Percentiles rank a stretch among this genome's conserved stretches.
phyloP scores from a whole-genome alignment of 2,888 invertebrate species.

The Cerceris rybyensis region DNA sequence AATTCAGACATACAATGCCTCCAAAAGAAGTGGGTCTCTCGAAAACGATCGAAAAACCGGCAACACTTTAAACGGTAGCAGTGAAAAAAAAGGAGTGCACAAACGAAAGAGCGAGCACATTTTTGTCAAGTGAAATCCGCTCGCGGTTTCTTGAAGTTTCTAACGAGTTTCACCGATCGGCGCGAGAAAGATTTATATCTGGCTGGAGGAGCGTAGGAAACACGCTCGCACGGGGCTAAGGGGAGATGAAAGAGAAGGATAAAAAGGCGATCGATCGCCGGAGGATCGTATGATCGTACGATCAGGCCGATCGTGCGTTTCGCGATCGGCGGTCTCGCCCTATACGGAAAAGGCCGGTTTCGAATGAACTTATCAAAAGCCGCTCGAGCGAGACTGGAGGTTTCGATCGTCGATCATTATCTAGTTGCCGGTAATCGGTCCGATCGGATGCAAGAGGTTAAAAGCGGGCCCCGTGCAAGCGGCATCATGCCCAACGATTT shows the following conservation, averaged over 20 bases:
- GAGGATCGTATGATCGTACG: constrained; percentile 16
- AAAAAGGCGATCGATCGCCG: constrained; percentile 40
- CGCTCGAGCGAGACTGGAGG: constrained; percentile 41
- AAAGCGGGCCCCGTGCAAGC: constrained; percentile 36
- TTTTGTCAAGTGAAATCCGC: constrained; percentile 20
- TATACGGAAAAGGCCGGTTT: constrained; percentile 31
- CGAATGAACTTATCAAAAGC: constrained; percentile 58
- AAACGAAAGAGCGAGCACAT: neutral
- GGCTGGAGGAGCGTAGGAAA: constrained; percentile 8
- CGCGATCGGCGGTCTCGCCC: constrained; percentile 19
- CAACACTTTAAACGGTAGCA: too few relatives aligned
- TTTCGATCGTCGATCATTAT: constrained; percentile 60
- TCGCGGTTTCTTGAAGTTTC: constrained; percentile 35
- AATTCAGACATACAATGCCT: too few relatives aligned
- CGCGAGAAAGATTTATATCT: constrained; percentile 49
- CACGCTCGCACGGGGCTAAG: neutral
- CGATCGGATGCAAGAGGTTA: constrained; percentile 59
- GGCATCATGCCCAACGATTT: constrained; percentile 44
- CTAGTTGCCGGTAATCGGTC: constrained; percentile 54
- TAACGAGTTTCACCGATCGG: constrained; percentile 49
- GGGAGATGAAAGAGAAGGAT: constrained; percentile 1
- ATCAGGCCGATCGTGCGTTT: constrained; percentile 21
- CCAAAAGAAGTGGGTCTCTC: too few relatives aligned
- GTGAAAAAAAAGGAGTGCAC: neutral
- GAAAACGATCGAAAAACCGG: too few relatives aligned